phyloP scores from a whole-genome alignment of 1,140 invertebrate genomes.

The Caenorhabditis inopinata region DNA sequence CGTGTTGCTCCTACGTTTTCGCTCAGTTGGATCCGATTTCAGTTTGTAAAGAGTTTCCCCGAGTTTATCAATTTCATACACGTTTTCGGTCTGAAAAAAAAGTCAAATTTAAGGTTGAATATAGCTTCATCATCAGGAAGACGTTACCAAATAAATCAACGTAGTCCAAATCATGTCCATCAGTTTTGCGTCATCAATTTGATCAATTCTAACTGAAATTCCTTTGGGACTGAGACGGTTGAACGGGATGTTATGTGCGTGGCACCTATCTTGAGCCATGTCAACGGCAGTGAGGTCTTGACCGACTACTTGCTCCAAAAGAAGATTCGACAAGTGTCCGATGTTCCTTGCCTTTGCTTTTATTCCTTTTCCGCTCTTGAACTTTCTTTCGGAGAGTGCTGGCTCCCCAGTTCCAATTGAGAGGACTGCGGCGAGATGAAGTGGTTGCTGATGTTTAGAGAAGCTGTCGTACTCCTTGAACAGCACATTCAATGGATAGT shows the following conservation, averaged over 20 bases:
- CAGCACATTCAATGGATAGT: conserved; percentile 58
- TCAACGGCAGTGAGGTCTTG: conserved; percentile 58
- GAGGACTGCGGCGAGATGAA: conserved; percentile 53
- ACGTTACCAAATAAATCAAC: conserved; percentile 44
- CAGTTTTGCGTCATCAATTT: conserved; percentile 60
- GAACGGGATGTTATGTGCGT: conserved; percentile 58
- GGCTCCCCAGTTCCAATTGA: conserved; percentile 63
- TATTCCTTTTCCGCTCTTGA: conserved; percentile 54
- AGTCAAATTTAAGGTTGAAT: neutral
- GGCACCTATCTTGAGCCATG: conserved; percentile 56
- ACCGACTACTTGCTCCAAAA: conserved; percentile 61
- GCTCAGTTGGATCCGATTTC: conserved; percentile 18
- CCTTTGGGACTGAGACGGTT: conserved; percentile 54
- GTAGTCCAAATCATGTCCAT: conserved; percentile 62
- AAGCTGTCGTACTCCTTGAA: conserved; percentile 60
- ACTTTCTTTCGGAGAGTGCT: conserved; percentile 52
- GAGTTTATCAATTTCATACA: conserved; percentile 33
- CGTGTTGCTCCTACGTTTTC: conserved; percentile 42
- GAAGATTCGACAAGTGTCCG: conserved; percentile 50
- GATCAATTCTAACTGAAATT: conserved; percentile 59
- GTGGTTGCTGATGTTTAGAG: conserved; percentile 45
- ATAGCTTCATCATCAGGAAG: neutral
- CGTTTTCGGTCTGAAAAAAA: conserved; percentile 19
- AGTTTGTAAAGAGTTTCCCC: conserved; percentile 40
- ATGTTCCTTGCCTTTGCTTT: conserved; percentile 51